A percentile compares a stretch with the other conserved stretches of the same genome.
Conservation (phyloP, 2,113 vertebrate species). For the Hypanus sabinus region DNA sequence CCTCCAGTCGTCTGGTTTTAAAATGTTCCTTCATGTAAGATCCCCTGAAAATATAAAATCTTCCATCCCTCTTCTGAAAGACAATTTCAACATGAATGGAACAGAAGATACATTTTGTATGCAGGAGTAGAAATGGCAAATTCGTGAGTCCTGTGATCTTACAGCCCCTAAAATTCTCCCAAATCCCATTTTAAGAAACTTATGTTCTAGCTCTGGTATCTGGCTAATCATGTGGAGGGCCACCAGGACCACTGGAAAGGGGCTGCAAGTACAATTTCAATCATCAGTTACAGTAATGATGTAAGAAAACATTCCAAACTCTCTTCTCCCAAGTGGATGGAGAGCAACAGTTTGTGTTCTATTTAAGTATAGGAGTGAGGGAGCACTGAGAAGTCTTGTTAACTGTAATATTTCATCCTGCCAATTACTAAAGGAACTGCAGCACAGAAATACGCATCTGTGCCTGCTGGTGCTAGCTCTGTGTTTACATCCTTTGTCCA, state of each 20-base stretch:
- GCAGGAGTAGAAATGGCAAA: background rate
- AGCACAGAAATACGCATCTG: background rate
- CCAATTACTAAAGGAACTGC: background rate
- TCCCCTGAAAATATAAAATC: background rate
- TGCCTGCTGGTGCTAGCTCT: background rate
- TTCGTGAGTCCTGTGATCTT: background rate
- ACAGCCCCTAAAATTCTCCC: background rate
- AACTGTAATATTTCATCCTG: background rate
- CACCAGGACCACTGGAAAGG: background rate
- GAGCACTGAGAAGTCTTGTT: background rate
- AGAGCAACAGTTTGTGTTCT: background rate
- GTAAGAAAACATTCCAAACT: background rate
- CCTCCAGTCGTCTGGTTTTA: background rate
- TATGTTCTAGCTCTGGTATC: background rate
- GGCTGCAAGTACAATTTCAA: background rate
- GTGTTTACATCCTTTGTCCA: background rate
- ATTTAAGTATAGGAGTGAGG: background rate
- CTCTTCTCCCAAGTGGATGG: background rate
- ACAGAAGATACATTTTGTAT: background rate
- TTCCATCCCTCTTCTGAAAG: background rate
- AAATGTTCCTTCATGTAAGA: background rate
- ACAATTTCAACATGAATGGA: background rate
- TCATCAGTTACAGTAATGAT: background rate
- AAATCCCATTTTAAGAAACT: background rate
- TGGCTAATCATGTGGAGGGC: background rate